phyloP scores from a whole-genome alignment of 2,888 invertebrate species.

The Aethes cnicana region DNA sequence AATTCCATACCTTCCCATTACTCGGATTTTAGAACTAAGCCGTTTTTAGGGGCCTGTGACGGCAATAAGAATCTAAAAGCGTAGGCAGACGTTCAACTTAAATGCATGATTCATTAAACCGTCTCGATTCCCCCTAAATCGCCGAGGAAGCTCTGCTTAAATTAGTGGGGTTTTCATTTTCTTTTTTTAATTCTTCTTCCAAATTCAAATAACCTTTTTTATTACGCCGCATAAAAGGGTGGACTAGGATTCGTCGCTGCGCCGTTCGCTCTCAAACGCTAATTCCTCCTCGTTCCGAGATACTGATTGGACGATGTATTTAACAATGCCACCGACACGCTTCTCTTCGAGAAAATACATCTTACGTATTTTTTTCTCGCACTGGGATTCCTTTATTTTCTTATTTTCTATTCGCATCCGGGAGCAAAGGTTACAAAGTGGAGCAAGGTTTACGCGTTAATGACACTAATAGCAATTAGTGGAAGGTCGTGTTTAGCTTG shows the following conservation, averaged over 20 bases:
- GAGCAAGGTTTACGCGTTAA: conserved; percentile 58
- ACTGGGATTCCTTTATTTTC: conserved; percentile 70
- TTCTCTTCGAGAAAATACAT: conserved; percentile 74
- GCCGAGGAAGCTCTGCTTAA: conserved; percentile 70
- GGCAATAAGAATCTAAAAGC: conserved; percentile 25
- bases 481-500: conserved; percentile 73
- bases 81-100: conserved; percentile 53
- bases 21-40: conserved; percentile 9
- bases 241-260: conserved; percentile 63
- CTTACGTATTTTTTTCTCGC: conserved; percentile 71
- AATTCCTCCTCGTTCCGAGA: conserved; percentile 70
- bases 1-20: not conserved
- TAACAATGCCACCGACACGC: conserved; percentile 77
- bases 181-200: conserved; percentile 77
- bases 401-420: conserved; percentile 59
- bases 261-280: conserved; percentile 69
- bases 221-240: conserved; percentile 75
- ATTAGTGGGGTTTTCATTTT: conserved; percentile 79
- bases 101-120: conserved; percentile 72
- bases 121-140: conserved; percentile 66
- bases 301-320: conserved; percentile 82
- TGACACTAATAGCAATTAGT: conserved; percentile 70
- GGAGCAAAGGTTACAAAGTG: conserved; percentile 56
- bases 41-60: conserved; percentile 1
- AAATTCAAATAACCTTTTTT: conserved; percentile 80